A percentile compares a stretch with the other conserved stretches of the same genome.
phyloP scores from a whole-genome alignment of 2,797 vertebrate species.

The Syngnathus rostellatus region DNA sequence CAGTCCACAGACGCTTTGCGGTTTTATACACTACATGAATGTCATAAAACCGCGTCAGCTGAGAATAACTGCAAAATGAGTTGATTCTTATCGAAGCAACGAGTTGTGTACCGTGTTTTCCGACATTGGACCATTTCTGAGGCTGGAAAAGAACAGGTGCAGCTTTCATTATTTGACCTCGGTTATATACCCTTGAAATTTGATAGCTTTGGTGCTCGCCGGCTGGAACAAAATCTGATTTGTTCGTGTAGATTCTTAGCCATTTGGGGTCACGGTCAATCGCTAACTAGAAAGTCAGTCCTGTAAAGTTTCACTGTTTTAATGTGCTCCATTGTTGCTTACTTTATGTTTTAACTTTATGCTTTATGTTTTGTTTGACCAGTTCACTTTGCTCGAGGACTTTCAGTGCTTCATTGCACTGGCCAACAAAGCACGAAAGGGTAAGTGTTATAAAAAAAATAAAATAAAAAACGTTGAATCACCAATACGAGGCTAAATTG shows the following conservation, averaged over 20 bases:
- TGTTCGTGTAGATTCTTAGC: background rate
- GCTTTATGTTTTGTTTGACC: too few relatives aligned
- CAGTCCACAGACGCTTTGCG: background rate
- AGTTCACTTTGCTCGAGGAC: too few relatives aligned
- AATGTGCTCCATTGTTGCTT: background rate
- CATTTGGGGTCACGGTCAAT: background rate
- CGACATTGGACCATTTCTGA: background rate
- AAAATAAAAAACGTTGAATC: background rate
- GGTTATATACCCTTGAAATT: constrained; percentile 8
- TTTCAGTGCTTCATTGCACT: too few relatives aligned
- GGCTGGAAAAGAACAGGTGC: background rate
- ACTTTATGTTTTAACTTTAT: background rate
- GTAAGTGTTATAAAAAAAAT: background rate
- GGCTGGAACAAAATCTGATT: constrained; percentile 2
- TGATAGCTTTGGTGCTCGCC: background rate
- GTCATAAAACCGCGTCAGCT: background rate
- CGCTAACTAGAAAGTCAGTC: background rate
- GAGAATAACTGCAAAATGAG: background rate
- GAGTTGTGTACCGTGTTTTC: background rate
- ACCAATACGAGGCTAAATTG: background rate
- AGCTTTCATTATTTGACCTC: background rate
- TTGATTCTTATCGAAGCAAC: background rate
- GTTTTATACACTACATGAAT: background rate
- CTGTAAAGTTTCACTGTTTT: background rate
- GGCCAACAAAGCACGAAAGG: too few relatives aligned